Evolutionary conservation across 2,888 invertebrate species (phyloP).

Genomic region (Ferdinandea cuprea): DNA sequence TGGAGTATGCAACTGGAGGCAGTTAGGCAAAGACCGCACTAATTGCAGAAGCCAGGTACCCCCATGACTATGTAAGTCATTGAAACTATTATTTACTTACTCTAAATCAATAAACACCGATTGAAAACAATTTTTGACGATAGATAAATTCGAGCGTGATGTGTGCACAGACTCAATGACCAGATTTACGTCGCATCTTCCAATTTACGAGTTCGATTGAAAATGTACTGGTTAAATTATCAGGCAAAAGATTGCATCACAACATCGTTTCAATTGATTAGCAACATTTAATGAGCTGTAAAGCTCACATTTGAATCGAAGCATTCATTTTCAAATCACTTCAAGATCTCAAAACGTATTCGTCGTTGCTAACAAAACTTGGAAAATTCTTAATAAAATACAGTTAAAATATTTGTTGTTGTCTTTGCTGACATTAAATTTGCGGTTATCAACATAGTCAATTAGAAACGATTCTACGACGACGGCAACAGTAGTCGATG

Average conservation of each 20-base stretch:
- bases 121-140: too few species aligned
- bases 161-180: too few species aligned
- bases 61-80: too few species aligned
- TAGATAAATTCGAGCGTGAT: too few species aligned
- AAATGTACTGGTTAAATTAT: background rate
- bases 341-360: background rate
- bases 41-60: too few species aligned
- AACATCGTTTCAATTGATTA: slow-evolving; percentile 3
- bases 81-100: too few species aligned
- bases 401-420: too few species aligned
- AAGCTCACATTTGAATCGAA: slow-evolving; percentile 2
- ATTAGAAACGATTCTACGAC: background rate
- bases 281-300: slow-evolving; percentile 8
- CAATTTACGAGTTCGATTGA: background rate
- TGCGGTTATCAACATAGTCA: background rate
- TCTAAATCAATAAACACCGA: too few species aligned
- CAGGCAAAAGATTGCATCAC: slow-evolving; percentile 14
- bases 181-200: too few species aligned
- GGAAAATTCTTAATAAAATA: too few species aligned
- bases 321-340: slow-evolving; percentile 10
- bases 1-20: too few species aligned
- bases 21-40: too few species aligned
- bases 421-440: background rate
- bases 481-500: background rate
- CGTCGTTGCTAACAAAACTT: background rate